Evolutionary conservation across 2,888 invertebrate genomes (phyloP), one percentile per base, ranked within the genome.

Genomic region (Trissonchulus sp.): DNA sequence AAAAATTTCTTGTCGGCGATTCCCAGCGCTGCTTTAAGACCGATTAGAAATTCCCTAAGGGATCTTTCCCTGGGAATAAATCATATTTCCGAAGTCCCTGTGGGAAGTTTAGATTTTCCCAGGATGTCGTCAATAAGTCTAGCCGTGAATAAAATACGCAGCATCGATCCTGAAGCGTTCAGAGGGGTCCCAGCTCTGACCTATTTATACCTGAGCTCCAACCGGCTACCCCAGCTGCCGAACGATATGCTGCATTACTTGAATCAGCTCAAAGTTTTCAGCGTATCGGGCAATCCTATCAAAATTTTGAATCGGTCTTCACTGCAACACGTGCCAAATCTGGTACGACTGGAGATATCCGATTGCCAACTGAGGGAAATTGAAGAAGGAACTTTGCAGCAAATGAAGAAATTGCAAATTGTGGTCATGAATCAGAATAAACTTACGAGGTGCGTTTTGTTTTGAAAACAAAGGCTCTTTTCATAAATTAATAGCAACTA

Each of bases 221-320:
- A 83, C 78, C 82, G 81, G 75, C 83, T 83, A 78, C 82, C 81
- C 1, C 78, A 79, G 1, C 82, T 83, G 83, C 79, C 80, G 65
- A 78, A 81, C 8, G 81, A 82, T 74, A 83, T 83, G 83, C 84
- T 83, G 37, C 31, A 60, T 2, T 72, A 74, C 34, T 30, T 75
- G 1, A 2, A 28, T 1, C n/a, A 33, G 15, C 36, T 76, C 63
- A 35, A 75, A 71, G 37, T 69, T 18, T 34, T 75, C 37, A 83
- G 83, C 34, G 83, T 83, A 62, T 83, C 83, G 75, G 83, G 84
- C 74, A 83, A 83, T 0, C 82, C 83, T n/a, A 84, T 83, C 72
- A 79, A 80, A 2, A 81, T 81, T 31, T 82, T 83, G 28, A 83
- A 83, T 1, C 76, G 79, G n/a, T 81, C 84, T 74, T 83, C 83